Conservation (phyloP, 1,140 invertebrate species). For the Chelonus insularis region DNA sequence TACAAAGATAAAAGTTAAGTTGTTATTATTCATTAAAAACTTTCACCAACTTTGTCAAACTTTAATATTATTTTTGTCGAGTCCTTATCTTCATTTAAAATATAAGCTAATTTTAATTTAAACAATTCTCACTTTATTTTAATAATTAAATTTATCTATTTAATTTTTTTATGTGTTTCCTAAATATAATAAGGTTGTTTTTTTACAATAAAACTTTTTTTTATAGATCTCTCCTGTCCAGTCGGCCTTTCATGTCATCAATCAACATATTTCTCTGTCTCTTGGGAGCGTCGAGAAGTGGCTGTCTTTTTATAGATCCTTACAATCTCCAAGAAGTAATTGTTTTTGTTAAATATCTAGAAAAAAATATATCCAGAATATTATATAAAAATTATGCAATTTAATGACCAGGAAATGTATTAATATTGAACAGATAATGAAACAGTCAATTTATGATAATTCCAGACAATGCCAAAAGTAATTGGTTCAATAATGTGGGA, state of each 20-base stretch:
- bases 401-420: no score
- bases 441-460: not conserved
- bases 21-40: no score
- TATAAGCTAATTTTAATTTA: no score
- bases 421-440: not conserved
- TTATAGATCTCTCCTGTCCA: slow-evolving; percentile 64
- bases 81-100: no score
- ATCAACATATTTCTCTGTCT: slow-evolving; percentile 68
- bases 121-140: no score
- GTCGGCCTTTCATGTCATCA: slow-evolving; percentile 65
- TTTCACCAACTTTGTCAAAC: no score
- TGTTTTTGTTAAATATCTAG: slow-evolving; percentile 1
- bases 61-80: no score
- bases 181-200: not conserved
- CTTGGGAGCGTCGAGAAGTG: slow-evolving; percentile 62
- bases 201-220: slow-evolving; percentile 3
- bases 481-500: slow-evolving; percentile 65
- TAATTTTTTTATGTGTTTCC: no score
- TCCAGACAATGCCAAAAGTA: slow-evolving; percentile 63
- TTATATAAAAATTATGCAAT: no score
- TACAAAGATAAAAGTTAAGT: no score
- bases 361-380: not conserved
- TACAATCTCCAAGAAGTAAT: slow-evolving; percentile 64
- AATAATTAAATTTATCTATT: no score
- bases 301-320: slow-evolving; percentile 65